phyloP scores from a whole-genome alignment of 2,113 vertebrate species.

The Ctenomys sociabilis region DNA sequence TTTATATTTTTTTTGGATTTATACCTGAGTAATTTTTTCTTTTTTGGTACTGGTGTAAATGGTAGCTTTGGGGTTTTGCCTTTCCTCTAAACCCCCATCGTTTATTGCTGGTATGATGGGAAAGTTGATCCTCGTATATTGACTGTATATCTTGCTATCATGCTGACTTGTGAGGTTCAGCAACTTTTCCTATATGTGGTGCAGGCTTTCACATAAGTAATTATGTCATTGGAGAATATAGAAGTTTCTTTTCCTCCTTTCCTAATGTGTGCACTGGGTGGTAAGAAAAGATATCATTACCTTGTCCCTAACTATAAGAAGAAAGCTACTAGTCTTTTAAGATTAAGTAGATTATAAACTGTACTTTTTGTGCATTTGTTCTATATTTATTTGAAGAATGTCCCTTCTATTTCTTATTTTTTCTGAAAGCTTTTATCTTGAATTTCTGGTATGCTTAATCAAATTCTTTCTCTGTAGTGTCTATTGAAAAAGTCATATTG shows the following conservation, averaged over 20 bases:
- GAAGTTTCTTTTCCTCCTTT: background rate
- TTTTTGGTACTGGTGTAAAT: background rate
- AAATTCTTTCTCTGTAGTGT: background rate
- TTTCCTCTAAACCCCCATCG: background rate
- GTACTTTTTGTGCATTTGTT: background rate
- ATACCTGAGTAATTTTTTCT: background rate
- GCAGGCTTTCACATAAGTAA: background rate
- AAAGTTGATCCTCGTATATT: background rate
- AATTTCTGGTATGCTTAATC: background rate
- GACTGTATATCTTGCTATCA: background rate
- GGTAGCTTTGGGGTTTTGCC: background rate
- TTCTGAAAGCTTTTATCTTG: background rate
- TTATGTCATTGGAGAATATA: background rate
- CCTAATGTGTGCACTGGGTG: accelerated
- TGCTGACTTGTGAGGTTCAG: background rate
- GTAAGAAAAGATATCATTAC: background rate
- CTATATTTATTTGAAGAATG: background rate
- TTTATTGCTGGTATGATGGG: background rate
- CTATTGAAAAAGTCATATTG: background rate
- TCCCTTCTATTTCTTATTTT: background rate
- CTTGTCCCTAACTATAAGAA: background rate
- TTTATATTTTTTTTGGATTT: background rate
- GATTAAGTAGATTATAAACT: background rate
- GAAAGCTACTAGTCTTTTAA: background rate
- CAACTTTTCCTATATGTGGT: background rate